Base-by-base conservation (phyloP, 2,113 vertebrate genomes). In the rat (Rattus norvegicus) region DNA sequence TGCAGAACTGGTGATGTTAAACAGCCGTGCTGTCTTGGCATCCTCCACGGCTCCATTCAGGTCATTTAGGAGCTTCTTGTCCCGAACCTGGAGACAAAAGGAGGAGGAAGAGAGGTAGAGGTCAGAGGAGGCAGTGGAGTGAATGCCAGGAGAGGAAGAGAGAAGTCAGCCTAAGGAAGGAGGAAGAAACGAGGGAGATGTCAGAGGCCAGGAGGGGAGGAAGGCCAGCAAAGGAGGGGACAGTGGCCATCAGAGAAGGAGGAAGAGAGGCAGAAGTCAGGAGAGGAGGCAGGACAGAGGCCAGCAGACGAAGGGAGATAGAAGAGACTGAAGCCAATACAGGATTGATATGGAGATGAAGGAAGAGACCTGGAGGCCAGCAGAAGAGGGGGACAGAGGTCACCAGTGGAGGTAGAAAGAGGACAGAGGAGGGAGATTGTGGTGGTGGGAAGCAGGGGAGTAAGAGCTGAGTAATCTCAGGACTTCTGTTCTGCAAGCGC, bases 21-120 rank as follows among this genome's bases (percentile, higher is more conserved):
- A 99, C 47, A 99, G 98, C 85, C 99, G 97, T 1, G 99, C 99
- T 0, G 99, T 99, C 98, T 99, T 99, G 97, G 99, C 99, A 7
- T 99, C 99, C 97, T 99, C 99, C 67, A 99, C 99, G 0, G 99
- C 99, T 30, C 99, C 99, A 0, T 98, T 99, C 97, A 99, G 97
- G 95, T 99, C 99, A 2, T 99, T 99, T 93, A 99, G 98, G 13
- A 99, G 98, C 97, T 99, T 99, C 98, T 99, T 99, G 97, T 99
- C 99, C 83, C 99, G 98, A 33, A 99, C 99, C 99, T 99, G 97
- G 3, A 88, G 92, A 93, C 12, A 43, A 36, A 33, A 36, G 52
- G 79, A 59, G 69, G 75, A 16, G 30, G 33, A 24, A 72, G 86
- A 88, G 16, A 56, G 92, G 4, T 20, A 24, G 56, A 10, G 19